phyloP scores from a whole-genome alignment of 2,888 invertebrate species.

The Tubulanus polymorphus region DNA sequence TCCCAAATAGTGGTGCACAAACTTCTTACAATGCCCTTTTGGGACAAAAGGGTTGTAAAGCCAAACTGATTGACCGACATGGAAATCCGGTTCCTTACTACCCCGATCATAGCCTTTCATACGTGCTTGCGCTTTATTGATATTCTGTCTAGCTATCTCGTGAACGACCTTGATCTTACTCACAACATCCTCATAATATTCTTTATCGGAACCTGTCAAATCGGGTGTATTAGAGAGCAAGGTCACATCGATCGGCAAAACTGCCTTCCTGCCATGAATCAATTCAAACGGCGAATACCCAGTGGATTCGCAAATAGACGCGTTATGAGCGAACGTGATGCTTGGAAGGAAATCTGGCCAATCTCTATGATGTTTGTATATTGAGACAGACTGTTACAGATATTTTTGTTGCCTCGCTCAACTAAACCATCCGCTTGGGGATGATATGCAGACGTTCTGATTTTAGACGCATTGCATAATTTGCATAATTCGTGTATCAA shows the following conservation, averaged over 20 bases:
- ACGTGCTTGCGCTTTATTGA: neutral
- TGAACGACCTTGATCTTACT: neutral
- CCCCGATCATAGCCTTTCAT: neutral
- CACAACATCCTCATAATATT: neutral
- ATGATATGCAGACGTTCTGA: neutral
- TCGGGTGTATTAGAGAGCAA: neutral
- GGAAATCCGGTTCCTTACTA: neutral
- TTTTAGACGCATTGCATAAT: neutral
- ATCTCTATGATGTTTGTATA: neutral
- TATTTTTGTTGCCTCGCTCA: neutral
- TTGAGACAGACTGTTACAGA: neutral
- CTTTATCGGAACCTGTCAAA: neutral
- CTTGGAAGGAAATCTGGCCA: neutral
- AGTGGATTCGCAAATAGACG: neutral
- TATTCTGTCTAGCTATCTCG: neutral
- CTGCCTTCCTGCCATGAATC: neutral
- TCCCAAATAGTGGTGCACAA: neutral
- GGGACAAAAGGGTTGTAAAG: neutral
- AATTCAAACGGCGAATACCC: neutral
- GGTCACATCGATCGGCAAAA: neutral
- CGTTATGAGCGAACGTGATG: neutral
- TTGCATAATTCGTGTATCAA: neutral
- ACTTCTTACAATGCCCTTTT: neutral
- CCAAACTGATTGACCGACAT: neutral
- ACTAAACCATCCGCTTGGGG: neutral